Percentiles rank a stretch among this genome's conserved stretches.
Conservation (phyloP, 2,888 invertebrate species). For the Drosophila helvetica region DNA sequence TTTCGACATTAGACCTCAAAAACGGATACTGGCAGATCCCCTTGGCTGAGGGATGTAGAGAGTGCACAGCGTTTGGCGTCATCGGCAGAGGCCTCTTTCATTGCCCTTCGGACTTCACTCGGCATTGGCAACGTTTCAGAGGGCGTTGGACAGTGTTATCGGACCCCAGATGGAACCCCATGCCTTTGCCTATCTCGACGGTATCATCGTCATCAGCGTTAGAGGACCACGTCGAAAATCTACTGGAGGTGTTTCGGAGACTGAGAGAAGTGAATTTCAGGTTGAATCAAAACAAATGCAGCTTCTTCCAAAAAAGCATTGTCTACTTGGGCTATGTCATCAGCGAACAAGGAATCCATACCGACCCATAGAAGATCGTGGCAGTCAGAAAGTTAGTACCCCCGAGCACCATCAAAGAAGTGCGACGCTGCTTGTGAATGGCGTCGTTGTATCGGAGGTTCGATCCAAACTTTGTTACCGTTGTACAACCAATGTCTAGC, state of each 20-base stretch:
- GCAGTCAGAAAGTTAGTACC: too few species aligned
- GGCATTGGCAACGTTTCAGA: conserved; percentile 1
- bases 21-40: too few species aligned
- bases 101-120: conserved; percentile 1
- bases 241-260: not conserved
- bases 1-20: too few species aligned
- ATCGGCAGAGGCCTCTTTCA: not conserved
- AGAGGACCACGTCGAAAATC: not conserved
- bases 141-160: not conserved
- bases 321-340: not conserved
- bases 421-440: too few species aligned
- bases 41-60: not conserved
- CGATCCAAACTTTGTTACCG: too few species aligned
- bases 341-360: not conserved
- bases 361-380: not conserved
- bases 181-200: not conserved
- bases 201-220: not conserved
- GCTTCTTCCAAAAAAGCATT: not conserved
- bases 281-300: not conserved
- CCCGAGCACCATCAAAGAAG: too few species aligned
- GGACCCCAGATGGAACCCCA: not conserved
- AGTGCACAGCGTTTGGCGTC: not conserved
- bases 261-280: not conserved
- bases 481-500: too few species aligned
- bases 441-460: too few species aligned